phyloP scores from a whole-genome alignment of 1,140 invertebrate species.

The Lepeophtheirus salmonis region DNA sequence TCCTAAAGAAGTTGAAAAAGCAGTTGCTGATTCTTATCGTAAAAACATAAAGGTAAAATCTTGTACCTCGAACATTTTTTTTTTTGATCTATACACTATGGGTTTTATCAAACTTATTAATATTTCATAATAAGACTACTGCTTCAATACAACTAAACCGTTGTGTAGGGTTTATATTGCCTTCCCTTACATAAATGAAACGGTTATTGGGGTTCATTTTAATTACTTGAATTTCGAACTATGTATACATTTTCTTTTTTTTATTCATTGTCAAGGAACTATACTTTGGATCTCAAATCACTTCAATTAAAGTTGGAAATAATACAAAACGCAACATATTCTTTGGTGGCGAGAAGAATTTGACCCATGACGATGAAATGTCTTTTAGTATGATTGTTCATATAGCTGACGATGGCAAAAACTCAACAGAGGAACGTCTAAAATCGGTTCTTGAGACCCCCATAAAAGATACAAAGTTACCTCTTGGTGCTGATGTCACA shows the following conservation, averaged over 20 bases:
- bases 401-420: slow-evolving; percentile 1
- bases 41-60: slow-evolving; percentile 15
- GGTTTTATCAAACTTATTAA: no score
- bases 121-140: no score
- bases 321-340: slow-evolving; percentile 11
- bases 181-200: no score
- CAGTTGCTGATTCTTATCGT: background rate
- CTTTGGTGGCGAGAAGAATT: slow-evolving; percentile 8
- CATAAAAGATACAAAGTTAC: slow-evolving; percentile 14
- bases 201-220: no score
- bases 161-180: no score
- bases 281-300: slow-evolving; percentile 7
- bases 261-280: slow-evolving; percentile 1
- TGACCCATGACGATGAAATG: slow-evolving; percentile 5
- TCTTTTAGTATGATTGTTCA: slow-evolving; percentile 10
- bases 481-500: slow-evolving; percentile 13
- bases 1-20: slow-evolving; percentile 13
- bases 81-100: background rate
- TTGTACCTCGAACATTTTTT: background rate
- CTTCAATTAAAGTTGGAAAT: slow-evolving; percentile 10
- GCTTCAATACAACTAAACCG: no score
- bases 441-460: slow-evolving; percentile 4
- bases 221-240: no score
- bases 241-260: no score
- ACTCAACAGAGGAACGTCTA: slow-evolving; percentile 6